Percentiles rank a stretch among this genome's conserved stretches.
phyloP scores from a whole-genome alignment of 1,140 invertebrate species.

The Pectinophora gossypiella region DNA sequence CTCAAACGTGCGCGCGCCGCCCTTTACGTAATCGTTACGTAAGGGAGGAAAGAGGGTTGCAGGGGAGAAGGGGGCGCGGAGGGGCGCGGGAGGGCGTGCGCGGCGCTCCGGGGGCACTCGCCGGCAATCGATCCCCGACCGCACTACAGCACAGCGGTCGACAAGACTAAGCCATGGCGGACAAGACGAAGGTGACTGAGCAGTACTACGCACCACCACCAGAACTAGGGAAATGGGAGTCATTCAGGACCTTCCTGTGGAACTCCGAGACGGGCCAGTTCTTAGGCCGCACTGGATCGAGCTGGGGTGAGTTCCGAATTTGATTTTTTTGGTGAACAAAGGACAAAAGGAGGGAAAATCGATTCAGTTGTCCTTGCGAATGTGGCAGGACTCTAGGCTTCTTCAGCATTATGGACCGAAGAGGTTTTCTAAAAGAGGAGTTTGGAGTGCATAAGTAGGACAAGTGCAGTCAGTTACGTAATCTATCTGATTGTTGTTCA shows the following conservation, averaged over 20 bases:
- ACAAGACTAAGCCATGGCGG: conserved; percentile 79
- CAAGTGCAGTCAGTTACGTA: too few relatives aligned
- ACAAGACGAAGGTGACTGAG: conserved; percentile 81
- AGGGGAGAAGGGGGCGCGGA: conserved; percentile 24
- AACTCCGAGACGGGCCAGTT: conserved; percentile 92
- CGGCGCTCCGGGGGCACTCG: conserved; percentile 36
- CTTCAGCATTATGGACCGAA: too few relatives aligned
- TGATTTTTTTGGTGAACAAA: background rate
- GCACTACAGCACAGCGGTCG: conserved; percentile 62
- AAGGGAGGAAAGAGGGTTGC: conserved; percentile 52
- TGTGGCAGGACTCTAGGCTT: too few relatives aligned
- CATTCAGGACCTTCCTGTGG: conserved; percentile 89
- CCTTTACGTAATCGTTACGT: conserved; percentile 68
- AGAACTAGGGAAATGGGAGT: conserved; percentile 89
- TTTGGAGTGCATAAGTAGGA: too few relatives aligned
- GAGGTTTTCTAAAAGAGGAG: too few relatives aligned
- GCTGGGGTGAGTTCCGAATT: conserved; percentile 87
- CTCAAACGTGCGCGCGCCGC: conserved; percentile 55
- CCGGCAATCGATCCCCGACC: conserved; percentile 62
- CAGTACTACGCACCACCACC: conserved; percentile 87
- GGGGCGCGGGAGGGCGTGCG: conserved; percentile 39
- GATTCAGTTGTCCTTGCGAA: too few relatives aligned
- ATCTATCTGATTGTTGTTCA: too few relatives aligned
- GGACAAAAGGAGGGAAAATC: conserved; percentile 34
- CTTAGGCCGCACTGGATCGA: conserved; percentile 89